Base-by-base conservation (phyloP, 2,888 invertebrate species). In the Drosophila colorata region DNA sequence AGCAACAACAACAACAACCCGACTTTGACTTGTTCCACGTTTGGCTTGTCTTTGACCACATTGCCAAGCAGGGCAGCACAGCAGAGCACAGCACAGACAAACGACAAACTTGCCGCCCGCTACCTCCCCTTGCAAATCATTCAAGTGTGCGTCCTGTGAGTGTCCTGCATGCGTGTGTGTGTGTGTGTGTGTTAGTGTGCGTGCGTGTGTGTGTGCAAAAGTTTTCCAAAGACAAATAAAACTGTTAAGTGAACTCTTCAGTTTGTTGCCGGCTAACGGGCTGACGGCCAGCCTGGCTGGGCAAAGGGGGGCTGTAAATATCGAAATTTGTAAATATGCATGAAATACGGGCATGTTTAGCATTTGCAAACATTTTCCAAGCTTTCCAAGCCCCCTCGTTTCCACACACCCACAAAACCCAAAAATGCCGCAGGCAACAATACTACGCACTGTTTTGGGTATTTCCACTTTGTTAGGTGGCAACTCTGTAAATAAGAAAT, bases 311-410 rank as follows among this genome's bases (percentile, higher is more conserved):
- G 71, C 70, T 87, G 82, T 75, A 83, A 80, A 88, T 86, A 83
- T 85, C 83, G 74, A 88, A 88, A 85, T 83, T 88, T 86, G 83
- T 88, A 85, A 88, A 88, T 88, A 75, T 84, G 81, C 78, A 84
- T 78, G 75, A 86, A 88, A 86, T 88, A 86, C 80, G 75, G 88
- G 74, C 88, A 85, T 85, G 88, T 86, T 85, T 85, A 82, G 86
- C 80, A 87, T 87, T 81, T 74, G 80, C 86, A 87, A 84, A 84
- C 88, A 84, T 70, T 82, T 64, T 71, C 58, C 49, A 47, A 64
- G 69, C 66, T 63, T 59, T 44, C 14, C 31, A 13, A 14, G n/a
- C 35, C 8, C 25, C 14, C 9, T 1, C 2, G 7, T 7, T 5
- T 1, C 16, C 0, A 1, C n/a, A 25, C n/a, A 35, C 9, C 2